Conservation (phyloP, 1,140 invertebrate genomes). For the Aphelinus certus region DNA sequence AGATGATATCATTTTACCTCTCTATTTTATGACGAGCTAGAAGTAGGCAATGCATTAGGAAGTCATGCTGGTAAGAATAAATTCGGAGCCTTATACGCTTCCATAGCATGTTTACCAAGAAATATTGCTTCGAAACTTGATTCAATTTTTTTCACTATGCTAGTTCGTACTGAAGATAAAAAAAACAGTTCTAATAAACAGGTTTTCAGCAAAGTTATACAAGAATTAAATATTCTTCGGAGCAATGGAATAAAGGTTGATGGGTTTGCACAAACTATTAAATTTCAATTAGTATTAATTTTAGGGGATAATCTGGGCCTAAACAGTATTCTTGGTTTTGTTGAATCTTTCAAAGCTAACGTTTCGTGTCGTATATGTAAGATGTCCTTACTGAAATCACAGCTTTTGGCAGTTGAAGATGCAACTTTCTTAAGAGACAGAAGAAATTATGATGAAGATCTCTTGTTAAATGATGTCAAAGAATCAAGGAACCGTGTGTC, state of each 20-base stretch:
- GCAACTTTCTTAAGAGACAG: not conserved
- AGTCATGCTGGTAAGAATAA: constrained; percentile 38
- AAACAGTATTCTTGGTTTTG: not conserved
- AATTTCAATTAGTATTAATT: constrained; percentile 16
- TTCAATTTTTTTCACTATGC: not conserved
- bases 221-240: constrained; percentile 35
- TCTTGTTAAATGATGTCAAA: not conserved
- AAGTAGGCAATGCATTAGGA: constrained; percentile 32
- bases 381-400: not conserved
- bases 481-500: constrained; percentile 28
- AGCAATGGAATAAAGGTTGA: constrained; percentile 29
- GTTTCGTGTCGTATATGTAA: not conserved
- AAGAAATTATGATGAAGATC: constrained; percentile 28
- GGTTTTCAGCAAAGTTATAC: constrained; percentile 36
- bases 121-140: constrained; percentile 27
- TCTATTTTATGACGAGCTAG: constrained; percentile 43
- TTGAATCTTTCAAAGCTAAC: not conserved
- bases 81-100: constrained; percentile 26
- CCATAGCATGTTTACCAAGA: constrained; percentile 13
- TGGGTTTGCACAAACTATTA: constrained; percentile 30
- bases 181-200: constrained; percentile 31
- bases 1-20: constrained; percentile 38
- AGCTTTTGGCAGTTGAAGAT: not conserved
- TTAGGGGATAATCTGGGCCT: constrained; percentile 4
- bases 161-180: constrained; percentile 26